Conservation (phyloP, 2,888 invertebrate genomes). For the Hemaris fuciformis region DNA sequence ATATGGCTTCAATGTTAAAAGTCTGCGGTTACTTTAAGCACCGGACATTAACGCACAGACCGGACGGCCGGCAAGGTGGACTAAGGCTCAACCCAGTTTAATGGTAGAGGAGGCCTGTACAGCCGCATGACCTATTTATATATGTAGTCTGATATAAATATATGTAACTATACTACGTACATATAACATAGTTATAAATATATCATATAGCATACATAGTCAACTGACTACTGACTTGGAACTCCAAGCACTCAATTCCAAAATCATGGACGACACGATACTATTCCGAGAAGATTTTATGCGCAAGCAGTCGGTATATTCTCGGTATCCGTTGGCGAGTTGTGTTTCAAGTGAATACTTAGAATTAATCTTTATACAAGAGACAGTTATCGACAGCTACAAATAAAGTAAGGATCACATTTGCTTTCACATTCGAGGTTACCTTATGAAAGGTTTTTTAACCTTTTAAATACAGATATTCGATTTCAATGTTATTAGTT, state of each 20-base stretch:
- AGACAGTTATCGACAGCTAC: background rate
- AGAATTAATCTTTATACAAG: background rate
- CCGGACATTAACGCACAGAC: too few species aligned
- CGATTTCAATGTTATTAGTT: too few species aligned
- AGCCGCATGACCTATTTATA: too few species aligned
- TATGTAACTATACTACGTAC: too few species aligned
- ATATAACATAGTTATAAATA: too few species aligned
- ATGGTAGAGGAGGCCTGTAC: too few species aligned
- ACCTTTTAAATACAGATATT: background rate
- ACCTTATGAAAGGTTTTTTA: background rate
- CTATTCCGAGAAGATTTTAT: background rate
- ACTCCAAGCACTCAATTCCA: background rate
- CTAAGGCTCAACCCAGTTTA: too few species aligned
- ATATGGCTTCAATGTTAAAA: too few species aligned
- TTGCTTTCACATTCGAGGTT: background rate
- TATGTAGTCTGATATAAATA: too few species aligned
- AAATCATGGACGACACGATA: background rate
- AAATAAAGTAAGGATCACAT: background rate
- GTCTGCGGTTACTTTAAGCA: too few species aligned
- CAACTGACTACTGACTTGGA: background rate
- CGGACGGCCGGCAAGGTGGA: too few species aligned
- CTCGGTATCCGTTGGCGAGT: background rate
- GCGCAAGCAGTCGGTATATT: background rate
- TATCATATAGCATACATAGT: background rate
- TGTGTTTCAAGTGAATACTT: slow-evolving; percentile 1